These are phyloP conservation scores for Arenaria interpres DNA, from an alignment of 2,113 vertebrate species.

Conservation along the genomic window DNA sequence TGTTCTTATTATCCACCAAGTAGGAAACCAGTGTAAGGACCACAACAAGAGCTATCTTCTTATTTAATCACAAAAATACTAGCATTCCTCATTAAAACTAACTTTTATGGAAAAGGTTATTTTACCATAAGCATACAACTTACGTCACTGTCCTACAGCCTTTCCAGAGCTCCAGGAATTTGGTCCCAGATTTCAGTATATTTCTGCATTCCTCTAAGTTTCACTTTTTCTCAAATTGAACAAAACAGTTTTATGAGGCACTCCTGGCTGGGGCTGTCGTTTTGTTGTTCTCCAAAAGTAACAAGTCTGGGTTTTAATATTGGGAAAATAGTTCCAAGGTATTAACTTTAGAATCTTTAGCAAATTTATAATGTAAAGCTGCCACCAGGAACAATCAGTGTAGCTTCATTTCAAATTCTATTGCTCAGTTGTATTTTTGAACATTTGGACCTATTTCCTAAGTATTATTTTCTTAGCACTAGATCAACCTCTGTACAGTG, in stretches of 20 bases:
- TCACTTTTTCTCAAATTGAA: conserved; percentile 17
- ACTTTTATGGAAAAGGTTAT: background rate
- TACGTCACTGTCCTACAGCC: background rate
- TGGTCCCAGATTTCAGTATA: background rate
- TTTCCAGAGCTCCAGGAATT: background rate
- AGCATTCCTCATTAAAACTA: background rate
- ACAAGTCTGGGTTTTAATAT: background rate
- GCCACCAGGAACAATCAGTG: background rate
- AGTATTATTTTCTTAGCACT: background rate
- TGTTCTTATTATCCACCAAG: background rate
- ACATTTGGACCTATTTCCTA: background rate
- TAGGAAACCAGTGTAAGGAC: background rate
- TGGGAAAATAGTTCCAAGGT: background rate
- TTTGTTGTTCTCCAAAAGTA: conserved; percentile 16
- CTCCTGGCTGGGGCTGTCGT: background rate
- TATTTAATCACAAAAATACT: background rate
- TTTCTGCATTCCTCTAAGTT: background rate
- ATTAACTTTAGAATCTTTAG: background rate
- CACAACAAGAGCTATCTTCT: background rate
- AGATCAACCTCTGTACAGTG: background rate
- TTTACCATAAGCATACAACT: background rate
- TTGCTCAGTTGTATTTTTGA: background rate
- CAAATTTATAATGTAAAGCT: conserved; percentile 26
- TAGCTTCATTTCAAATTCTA: conserved; percentile 29
- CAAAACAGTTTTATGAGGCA: background rate